Evolutionary conservation across 2,797 vertebrate genomes (phyloP).

Genomic region (Sebastes dallii): DNA sequence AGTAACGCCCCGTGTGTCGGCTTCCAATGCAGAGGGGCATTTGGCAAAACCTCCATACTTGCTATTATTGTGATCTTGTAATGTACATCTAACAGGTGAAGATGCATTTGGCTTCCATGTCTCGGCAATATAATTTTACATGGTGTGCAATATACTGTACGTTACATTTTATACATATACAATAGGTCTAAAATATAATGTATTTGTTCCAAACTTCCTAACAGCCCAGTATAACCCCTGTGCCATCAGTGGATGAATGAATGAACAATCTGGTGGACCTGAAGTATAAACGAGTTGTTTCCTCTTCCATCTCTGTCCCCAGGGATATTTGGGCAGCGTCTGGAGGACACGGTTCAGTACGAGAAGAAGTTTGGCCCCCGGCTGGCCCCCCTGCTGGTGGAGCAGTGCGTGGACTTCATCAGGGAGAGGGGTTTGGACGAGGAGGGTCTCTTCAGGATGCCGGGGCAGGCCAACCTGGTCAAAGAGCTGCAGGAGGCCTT

Average conservation of each 20-base stretch:
- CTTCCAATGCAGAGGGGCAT: no score
- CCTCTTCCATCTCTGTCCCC: constrained; percentile 26
- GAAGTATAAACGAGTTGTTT: background rate
- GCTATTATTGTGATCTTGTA: background rate
- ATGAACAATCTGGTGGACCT: background rate
- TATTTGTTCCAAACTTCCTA: background rate
- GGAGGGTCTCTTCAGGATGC: constrained; percentile 95
- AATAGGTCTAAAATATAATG: background rate
- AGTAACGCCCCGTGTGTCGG: no score
- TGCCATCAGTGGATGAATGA: background rate
- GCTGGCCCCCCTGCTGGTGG: constrained; percentile 91
- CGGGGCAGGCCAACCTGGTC: constrained; percentile 95
- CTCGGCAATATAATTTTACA: background rate
- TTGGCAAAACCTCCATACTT: background rate
- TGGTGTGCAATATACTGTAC: background rate
- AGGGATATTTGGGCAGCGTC: constrained; percentile 94
- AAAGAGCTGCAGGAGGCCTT: constrained; percentile 96
- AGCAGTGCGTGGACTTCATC: constrained; percentile 98
- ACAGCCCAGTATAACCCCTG: background rate
- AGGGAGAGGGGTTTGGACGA: constrained; percentile 90
- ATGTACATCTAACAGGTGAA: no score
- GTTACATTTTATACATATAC: background rate
- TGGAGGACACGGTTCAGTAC: constrained; percentile 92
- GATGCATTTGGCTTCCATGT: background rate
- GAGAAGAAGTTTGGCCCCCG: constrained; percentile 89